phyloP scores from a whole-genome alignment of 2,797 vertebrate genomes.

The Sphenopsis melanotis region DNA sequence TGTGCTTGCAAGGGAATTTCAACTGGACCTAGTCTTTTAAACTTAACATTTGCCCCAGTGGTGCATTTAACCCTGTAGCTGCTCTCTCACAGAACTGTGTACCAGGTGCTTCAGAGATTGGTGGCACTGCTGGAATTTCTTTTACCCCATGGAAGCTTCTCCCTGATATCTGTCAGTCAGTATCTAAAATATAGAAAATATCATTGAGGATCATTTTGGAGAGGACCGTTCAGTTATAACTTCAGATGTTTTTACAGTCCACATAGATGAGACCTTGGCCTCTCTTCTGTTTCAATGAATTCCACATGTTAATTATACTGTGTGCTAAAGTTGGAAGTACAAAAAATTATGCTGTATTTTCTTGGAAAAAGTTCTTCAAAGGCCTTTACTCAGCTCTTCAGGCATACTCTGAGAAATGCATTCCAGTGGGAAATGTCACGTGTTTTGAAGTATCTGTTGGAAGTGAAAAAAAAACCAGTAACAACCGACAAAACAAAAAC shows the following conservation, averaged over 20 bases:
- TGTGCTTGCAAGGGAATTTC: background rate
- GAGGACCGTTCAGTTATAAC: background rate
- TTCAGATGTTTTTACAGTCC: background rate
- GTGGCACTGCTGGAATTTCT: background rate
- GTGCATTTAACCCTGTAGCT: background rate
- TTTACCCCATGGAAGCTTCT: background rate
- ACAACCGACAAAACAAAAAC: accelerated
- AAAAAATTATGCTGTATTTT: background rate
- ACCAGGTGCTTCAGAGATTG: background rate
- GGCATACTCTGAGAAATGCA: background rate
- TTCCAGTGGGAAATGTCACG: background rate
- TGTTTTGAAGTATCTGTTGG: background rate
- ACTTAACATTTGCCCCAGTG: background rate
- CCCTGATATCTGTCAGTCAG: background rate
- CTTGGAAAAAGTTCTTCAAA: background rate
- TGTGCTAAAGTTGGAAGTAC: background rate
- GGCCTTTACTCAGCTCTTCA: background rate
- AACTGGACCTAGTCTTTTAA: background rate
- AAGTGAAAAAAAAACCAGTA: background rate
- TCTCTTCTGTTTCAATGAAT: background rate
- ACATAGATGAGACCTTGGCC: background rate
- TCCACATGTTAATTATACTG: background rate
- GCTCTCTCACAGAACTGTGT: background rate
- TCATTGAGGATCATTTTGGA: background rate
- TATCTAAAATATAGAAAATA: background rate